phyloP scores from a whole-genome alignment of 2,888 invertebrate genomes.

The Apodemia zela region DNA sequence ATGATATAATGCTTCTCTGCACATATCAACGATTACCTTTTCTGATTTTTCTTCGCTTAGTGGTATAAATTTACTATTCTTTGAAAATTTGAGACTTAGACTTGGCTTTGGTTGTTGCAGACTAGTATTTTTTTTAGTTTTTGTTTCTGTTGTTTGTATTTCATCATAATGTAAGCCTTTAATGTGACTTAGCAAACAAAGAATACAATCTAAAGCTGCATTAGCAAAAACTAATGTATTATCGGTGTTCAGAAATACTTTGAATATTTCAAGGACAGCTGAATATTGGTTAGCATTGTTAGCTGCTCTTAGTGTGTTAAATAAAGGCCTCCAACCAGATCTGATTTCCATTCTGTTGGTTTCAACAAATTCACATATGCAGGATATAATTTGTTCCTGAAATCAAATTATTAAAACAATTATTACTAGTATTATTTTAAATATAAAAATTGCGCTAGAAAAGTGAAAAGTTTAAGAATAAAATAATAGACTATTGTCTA shows the following conservation, averaged over 20 bases:
- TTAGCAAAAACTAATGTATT: constrained; percentile 96
- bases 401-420: constrained; percentile 35
- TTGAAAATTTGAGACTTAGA: constrained; percentile 65
- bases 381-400: constrained; percentile 94
- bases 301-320: constrained; percentile 95
- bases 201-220: constrained; percentile 95
- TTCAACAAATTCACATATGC: constrained; percentile 97
- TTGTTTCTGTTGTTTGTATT: constrained; percentile 64
- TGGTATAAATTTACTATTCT: constrained; percentile 72
- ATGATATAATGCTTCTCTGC: constrained; percentile 90
- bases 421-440: not conserved
- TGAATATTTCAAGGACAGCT: constrained; percentile 93
- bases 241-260: constrained; percentile 95
- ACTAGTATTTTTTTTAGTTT: constrained; percentile 54
- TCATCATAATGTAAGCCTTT: constrained; percentile 84
- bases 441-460: too few relatives aligned
- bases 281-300: constrained; percentile 86
- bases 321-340: constrained; percentile 97
- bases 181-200: constrained; percentile 90
- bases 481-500: too few relatives aligned
- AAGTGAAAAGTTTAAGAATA: too few relatives aligned
- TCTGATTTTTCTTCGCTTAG: constrained; percentile 70
- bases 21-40: constrained; percentile 80
- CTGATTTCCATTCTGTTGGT: constrained; percentile 95
- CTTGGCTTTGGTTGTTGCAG: constrained; percentile 59